Conservation (phyloP, 2,888 invertebrate genomes). For the Dorcus hopei region DNA sequence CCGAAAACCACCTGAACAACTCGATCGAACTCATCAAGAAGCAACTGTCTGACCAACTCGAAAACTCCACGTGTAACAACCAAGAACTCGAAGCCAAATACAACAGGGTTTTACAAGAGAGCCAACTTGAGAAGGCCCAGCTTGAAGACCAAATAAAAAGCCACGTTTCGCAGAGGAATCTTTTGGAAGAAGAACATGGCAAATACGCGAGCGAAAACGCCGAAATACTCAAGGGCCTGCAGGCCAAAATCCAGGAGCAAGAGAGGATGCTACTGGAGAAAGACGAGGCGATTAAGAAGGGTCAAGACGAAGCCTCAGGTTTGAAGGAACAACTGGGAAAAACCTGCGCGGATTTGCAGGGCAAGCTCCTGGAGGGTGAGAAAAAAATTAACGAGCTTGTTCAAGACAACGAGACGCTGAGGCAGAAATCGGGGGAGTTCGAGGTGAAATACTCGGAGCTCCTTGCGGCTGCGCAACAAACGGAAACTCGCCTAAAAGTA, state of each 20-base stretch:
- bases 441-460: background rate
- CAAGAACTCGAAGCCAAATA: conserved; percentile 10
- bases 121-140: background rate
- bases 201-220: conserved; percentile 14
- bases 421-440: conserved; percentile 11
- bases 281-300: conserved; percentile 7
- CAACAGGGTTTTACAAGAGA: background rate
- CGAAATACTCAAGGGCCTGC: conserved; percentile 42
- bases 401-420: conserved; percentile 14
- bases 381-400: conserved; percentile 13
- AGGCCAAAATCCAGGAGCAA: conserved; percentile 48
- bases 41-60: conserved; percentile 46
- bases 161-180: conserved; percentile 14
- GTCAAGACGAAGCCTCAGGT: conserved; percentile 13
- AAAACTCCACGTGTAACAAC: conserved; percentile 45
- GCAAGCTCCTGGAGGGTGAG: conserved; percentile 5
- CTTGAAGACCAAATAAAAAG: conserved; percentile 10
- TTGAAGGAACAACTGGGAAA: conserved; percentile 13
- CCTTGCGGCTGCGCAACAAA: conserved; percentile 5
- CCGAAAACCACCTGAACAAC: conserved; percentile 23
- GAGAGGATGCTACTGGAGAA: conserved; percentile 6
- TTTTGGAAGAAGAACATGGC: conserved; percentile 17
- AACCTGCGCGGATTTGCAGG: conserved; percentile 11
- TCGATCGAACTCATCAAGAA: background rate
- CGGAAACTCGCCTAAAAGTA: conserved; percentile 13